phyloP scores from a whole-genome alignment of 2,888 invertebrate genomes.

The Calameuta pallipes region DNA sequence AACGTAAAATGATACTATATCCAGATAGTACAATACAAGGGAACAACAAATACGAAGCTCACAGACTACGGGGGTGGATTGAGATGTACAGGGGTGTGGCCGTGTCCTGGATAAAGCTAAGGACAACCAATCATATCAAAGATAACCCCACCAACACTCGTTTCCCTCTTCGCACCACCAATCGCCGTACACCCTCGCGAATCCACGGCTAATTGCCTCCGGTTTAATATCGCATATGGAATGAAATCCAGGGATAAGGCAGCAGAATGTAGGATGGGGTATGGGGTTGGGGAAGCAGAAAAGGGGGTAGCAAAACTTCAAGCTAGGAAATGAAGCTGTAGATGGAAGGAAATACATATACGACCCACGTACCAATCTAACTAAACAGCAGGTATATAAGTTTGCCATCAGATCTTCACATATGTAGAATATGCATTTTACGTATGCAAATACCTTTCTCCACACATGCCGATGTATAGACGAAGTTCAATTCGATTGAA shows the following conservation, averaged over 20 bases:
- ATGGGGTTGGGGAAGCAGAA: not conserved
- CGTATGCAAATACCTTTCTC: not conserved
- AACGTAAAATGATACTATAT: not conserved
- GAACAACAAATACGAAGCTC: slow-evolving; percentile 4
- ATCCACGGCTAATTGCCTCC: slow-evolving; percentile 53
- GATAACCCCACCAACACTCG: slow-evolving; percentile 46
- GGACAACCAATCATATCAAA: slow-evolving; percentile 58
- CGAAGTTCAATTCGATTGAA: not conserved
- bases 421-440: not conserved
- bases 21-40: not conserved
- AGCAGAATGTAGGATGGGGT: not conserved
- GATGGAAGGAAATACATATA: not conserved
- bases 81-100: slow-evolving; percentile 61
- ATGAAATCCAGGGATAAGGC: slow-evolving; percentile 39
- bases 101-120: slow-evolving; percentile 53
- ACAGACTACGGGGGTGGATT: slow-evolving; percentile 48
- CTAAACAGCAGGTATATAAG: not conserved
- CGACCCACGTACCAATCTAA: not conserved
- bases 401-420: not conserved
- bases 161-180: slow-evolving; percentile 26
- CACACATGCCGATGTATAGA: not conserved
- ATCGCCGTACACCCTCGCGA: slow-evolving; percentile 24
- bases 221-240: slow-evolving; percentile 59
- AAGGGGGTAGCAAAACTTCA: not conserved
- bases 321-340: not conserved